Base-by-base conservation (phyloP, 2,888 invertebrate species). In the Laothoe populi region DNA sequence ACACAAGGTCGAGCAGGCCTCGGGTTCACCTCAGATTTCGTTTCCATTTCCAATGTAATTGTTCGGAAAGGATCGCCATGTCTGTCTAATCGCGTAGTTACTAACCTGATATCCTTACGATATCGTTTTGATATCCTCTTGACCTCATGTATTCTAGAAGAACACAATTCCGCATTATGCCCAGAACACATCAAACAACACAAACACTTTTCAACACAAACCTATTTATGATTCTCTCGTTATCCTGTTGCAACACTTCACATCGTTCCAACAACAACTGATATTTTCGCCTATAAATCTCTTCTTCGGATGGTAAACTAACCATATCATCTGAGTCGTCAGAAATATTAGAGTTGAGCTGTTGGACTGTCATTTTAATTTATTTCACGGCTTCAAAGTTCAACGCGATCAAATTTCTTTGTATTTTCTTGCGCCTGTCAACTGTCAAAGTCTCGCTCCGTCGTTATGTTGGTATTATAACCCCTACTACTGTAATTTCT, bases 191-290 rank as follows among this genome's bases (percentile, higher is more conserved):
- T 67, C 44, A 59, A 74, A 65, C 67, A 70, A 61, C 24, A 72
- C 66, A 64, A 64, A 61, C 70, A 70, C 69, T 65, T 64, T 49
- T 67, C 57, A 67, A 81, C 74, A 82, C 84, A 75, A 81, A 94
- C 94, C 94, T 94, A 87, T 94, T 94, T 63, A 96, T 95, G 70
- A 96, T 90, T 84, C 96, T 94, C 82, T 96, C 96, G 84, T 96
- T 96, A 79, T 96, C 95, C 94, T 96, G 95, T 80, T 96, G 96
- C 70, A 96, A 90, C 71, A 95, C 94, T 87, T 96, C 95, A 85
- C 96, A 96, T 93, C 96, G 94, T 81, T 96, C 96, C 68, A 96
- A 84, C 63, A 96, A 86, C 73, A 96, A 87, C 83, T 96, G 95
- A 83, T 95, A 96, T 88, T 96, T 96, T 82, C 95, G 94, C 77